Evolutionary conservation across 1,140 invertebrate genomes (phyloP), one percentile per base, ranked within the genome.

Genomic region (Brachionus manjavacas): DNA sequence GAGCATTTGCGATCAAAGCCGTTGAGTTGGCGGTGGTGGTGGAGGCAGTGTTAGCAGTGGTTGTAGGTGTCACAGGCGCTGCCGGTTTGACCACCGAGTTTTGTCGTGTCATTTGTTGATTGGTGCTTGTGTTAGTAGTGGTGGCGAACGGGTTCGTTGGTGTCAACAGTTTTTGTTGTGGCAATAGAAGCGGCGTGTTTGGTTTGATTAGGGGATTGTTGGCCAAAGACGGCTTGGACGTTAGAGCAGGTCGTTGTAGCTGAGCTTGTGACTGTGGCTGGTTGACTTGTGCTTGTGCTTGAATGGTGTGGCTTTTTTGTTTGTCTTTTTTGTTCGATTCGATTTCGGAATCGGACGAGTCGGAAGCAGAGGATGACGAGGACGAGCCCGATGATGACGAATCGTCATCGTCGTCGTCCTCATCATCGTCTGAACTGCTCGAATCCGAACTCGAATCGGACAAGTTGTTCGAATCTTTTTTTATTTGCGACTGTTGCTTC

Each of bases 381-480:
- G 72, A 46, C 3, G 79, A 81, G 41, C 79, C 41, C 0, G 79
- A 81, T 14, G 79, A 81, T n/a, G 68, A 72, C 16, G 68, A 68
- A 68, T 68, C 66, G 9, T 81, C 64, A 23, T 81, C 72, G 20
- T 76, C 52, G 31, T 81, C 79, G 25, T 81, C 52, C 16, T 81
- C 79, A 16, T 81, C 79, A 31, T 31, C 28, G 23, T 81, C 79
- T 16, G 79, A 81, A 68, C 79, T 81, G 28, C 49, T 64, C 14
- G 79, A 81, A 16, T 81, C 79, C 20, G 79, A 81, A 81, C 79
- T 81, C 11, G 79, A 81, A n/a, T 81, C 79, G 16, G 79, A 81
- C 12, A 81, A 35, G 28, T 46, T 81, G 11, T 81, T 81, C 9
- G 20, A 11, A 64, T 81, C 60, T 39, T 68, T 81, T 35, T 80